These are phyloP conservation scores for Schmidtea mediterranea DNA, from an alignment of 1,140 invertebrate species.

Conservation along the genomic window DNA sequence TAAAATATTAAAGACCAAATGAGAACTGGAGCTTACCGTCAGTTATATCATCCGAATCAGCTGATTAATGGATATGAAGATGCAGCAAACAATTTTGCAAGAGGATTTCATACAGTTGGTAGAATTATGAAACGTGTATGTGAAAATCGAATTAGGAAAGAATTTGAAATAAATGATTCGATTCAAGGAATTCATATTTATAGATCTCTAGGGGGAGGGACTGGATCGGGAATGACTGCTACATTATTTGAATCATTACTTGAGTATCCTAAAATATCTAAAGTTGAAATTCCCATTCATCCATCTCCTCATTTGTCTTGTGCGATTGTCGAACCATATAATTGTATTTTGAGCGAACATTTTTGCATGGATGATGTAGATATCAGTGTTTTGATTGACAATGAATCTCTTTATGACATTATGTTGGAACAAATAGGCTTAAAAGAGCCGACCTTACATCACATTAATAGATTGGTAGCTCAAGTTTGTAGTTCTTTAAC, in stretches of 20 bases:
- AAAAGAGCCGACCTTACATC: conserved; percentile 21
- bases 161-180: neutral
- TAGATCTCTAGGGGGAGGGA: conserved; percentile 33
- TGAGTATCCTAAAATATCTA: conserved; percentile 43
- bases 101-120: conserved; percentile 34
- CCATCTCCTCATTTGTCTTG: conserved; percentile 10
- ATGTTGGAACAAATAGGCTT: conserved; percentile 13
- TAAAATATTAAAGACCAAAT: conserved; percentile 7
- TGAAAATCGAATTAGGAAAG: conserved; percentile 8
- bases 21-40: conserved; percentile 12
- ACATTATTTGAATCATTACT: conserved; percentile 54
- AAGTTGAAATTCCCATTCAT: conserved; percentile 13
- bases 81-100: conserved; percentile 11
- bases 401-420: conserved; percentile 1
- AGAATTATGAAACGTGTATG: conserved; percentile 27
- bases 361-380: no score
- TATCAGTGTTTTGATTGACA: no score
- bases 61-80: conserved; percentile 18
- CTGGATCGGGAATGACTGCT: conserved; percentile 54
- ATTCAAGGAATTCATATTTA: conserved; percentile 1
- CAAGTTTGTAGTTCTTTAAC: neutral
- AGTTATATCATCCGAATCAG: conserved; percentile 22
- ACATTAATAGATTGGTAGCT: conserved; percentile 35
- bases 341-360: conserved; percentile 14
- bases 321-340: conserved; percentile 18